Percentiles rank a stretch among this genome's conserved stretches.
These are phyloP conservation scores for Gopherus flavomarginatus DNA, from an alignment of 2,113 vertebrate species.

Conservation along the genomic window DNA sequence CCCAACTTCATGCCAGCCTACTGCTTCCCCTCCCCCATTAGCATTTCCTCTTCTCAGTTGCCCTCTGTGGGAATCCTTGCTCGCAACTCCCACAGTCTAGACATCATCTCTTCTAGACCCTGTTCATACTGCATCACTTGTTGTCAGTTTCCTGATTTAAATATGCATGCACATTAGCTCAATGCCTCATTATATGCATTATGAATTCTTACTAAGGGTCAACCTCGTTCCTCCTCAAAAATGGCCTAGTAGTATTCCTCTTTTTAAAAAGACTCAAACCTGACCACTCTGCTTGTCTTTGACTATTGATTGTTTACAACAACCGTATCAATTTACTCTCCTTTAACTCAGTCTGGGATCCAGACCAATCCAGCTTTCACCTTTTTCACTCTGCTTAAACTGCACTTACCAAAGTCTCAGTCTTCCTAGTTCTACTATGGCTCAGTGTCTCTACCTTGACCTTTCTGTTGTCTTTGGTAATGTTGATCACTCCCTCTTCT, in stretches of 20 bases:
- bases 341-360: background rate
- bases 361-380: background rate
- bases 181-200: background rate
- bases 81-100: background rate
- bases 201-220: background rate
- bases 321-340: background rate
- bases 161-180: background rate
- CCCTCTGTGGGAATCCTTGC: background rate
- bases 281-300: background rate
- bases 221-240: background rate
- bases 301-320: background rate
- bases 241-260: background rate
- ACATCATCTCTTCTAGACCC: background rate
- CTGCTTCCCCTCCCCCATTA: background rate
- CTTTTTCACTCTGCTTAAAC: background rate
- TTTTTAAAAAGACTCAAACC: background rate
- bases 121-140: background rate
- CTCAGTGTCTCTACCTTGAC: background rate
- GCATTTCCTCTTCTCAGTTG: background rate
- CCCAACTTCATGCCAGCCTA: background rate
- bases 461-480: background rate
- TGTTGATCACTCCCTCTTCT: background rate
- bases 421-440: background rate
- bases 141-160: background rate
- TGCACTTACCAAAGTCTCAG: background rate